Percentiles rank a stretch among this genome's conserved stretches.
Conservation (phyloP, 2,888 invertebrate species). For the Microdon myrmicae region DNA sequence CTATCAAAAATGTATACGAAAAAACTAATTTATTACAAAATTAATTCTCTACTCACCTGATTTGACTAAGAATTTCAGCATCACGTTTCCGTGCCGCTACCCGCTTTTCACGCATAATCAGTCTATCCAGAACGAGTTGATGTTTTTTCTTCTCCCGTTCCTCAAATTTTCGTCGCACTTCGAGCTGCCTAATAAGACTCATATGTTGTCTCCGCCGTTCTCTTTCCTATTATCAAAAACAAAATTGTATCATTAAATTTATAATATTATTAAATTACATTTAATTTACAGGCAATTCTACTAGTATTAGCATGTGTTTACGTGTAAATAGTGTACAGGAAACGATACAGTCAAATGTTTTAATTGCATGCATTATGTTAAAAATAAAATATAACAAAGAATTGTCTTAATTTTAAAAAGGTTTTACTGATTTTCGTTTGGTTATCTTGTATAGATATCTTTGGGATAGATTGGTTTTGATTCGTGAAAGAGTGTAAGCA, state of each 20-base stretch:
- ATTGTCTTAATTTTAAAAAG: background rate
- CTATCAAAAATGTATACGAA: background rate
- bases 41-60: slow-evolving; percentile 69
- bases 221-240: slow-evolving; percentile 73
- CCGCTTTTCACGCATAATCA: slow-evolving; percentile 86
- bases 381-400: background rate
- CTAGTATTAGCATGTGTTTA: background rate
- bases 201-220: slow-evolving; percentile 92
- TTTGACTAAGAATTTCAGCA: slow-evolving; percentile 75
- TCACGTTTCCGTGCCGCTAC: slow-evolving; percentile 78
- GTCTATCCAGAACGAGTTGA: slow-evolving; percentile 81
- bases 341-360: background rate
- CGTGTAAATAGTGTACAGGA: slow-evolving; percentile 8
- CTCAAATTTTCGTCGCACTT: slow-evolving; percentile 86
- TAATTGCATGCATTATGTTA: slow-evolving; percentile 23
- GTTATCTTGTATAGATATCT: background rate
- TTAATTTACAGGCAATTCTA: too few relatives aligned
- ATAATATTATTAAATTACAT: background rate
- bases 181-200: slow-evolving; percentile 86
- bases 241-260: background rate
- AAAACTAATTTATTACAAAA: background rate
- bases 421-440: slow-evolving; percentile 2
- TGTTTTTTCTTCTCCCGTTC: slow-evolving; percentile 79
- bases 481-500: slow-evolving; percentile 9
- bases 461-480: slow-evolving; percentile 5